A percentile compares a stretch with the other conserved stretches of the same genome.
These are phyloP conservation scores for Hydropsyche tenuis DNA, from an alignment of 1,140 invertebrate genomes.

Conservation along the genomic window DNA sequence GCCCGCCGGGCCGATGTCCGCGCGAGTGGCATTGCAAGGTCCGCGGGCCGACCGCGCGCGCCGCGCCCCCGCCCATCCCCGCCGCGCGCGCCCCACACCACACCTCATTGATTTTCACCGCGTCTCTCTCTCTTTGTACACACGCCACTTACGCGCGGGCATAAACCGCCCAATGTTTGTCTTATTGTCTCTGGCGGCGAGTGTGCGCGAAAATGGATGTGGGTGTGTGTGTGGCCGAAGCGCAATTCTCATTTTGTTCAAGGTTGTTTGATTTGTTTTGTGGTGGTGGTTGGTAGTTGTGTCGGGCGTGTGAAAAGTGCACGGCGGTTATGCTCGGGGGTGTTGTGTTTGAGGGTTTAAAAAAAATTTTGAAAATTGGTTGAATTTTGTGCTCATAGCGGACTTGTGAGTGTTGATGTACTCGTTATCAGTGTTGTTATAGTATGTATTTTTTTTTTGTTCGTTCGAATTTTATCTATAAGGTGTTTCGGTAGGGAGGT, in stretches of 20 bases:
- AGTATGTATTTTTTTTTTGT: too few relatives aligned
- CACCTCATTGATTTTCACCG: conserved; percentile 44
- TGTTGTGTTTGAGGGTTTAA: too few relatives aligned
- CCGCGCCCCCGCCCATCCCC: conserved; percentile 24
- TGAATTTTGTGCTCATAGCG: too few relatives aligned
- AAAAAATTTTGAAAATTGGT: too few relatives aligned
- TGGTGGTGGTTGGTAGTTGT: too few relatives aligned
- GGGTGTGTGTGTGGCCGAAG: background rate
- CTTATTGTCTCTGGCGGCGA: background rate
- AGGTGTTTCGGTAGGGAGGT: too few relatives aligned
- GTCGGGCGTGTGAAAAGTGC: too few relatives aligned
- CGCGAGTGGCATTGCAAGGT: conserved; percentile 63
- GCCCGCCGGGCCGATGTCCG: conserved; percentile 53
- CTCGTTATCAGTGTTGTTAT: too few relatives aligned
- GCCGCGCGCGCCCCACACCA: conserved; percentile 11
- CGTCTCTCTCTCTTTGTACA: background rate
- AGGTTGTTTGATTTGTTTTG: too few relatives aligned
- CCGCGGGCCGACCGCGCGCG: conserved; percentile 50
- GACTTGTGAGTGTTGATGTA: too few relatives aligned
- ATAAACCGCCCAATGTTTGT: background rate
- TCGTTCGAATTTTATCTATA: too few relatives aligned
- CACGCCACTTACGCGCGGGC: background rate
- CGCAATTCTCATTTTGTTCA: background rate
- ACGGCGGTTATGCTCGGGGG: too few relatives aligned
- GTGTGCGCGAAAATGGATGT: background rate